phyloP scores from a whole-genome alignment of 2,888 invertebrate species.

The Acrobasis consociella region DNA sequence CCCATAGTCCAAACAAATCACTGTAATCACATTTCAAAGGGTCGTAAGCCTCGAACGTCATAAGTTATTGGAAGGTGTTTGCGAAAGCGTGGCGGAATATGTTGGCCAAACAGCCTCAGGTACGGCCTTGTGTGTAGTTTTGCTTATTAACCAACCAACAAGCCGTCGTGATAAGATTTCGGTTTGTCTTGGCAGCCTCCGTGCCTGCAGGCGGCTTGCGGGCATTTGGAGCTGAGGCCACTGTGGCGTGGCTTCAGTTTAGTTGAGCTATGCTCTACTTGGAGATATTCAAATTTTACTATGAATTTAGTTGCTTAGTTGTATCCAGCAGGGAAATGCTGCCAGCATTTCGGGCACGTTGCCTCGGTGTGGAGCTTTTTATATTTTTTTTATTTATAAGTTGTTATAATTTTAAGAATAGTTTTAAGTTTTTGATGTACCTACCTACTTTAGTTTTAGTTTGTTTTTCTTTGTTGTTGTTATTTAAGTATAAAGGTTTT shows the following conservation, averaged over 20 bases:
- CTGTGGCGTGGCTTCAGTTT: constrained; percentile 35
- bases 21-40: constrained; percentile 33
- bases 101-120: constrained; percentile 73
- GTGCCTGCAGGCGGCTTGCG: constrained; percentile 71
- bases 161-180: constrained; percentile 79
- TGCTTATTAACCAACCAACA: constrained; percentile 80
- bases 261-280: constrained; percentile 48
- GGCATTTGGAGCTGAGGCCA: constrained; percentile 72
- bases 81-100: constrained; percentile 60
- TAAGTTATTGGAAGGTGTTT: constrained; percentile 65
- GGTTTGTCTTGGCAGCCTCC: constrained; percentile 78
- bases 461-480: too few species aligned
- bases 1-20: constrained; percentile 23
- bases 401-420: too few species aligned
- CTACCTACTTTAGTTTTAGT: too few species aligned
- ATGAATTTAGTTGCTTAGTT: too few species aligned
- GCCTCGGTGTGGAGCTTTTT: too few species aligned
- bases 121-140: constrained; percentile 75
- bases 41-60: constrained; percentile 49
- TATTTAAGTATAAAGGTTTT: too few species aligned
- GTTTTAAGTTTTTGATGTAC: too few species aligned
- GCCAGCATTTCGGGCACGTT: too few species aligned
- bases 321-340: too few species aligned
- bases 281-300: background rate
- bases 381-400: too few species aligned